Evolutionary conservation across 2,888 invertebrate species (phyloP), one percentile per base, ranked within the genome.

Genomic region (Eupithecia subumbrata): DNA sequence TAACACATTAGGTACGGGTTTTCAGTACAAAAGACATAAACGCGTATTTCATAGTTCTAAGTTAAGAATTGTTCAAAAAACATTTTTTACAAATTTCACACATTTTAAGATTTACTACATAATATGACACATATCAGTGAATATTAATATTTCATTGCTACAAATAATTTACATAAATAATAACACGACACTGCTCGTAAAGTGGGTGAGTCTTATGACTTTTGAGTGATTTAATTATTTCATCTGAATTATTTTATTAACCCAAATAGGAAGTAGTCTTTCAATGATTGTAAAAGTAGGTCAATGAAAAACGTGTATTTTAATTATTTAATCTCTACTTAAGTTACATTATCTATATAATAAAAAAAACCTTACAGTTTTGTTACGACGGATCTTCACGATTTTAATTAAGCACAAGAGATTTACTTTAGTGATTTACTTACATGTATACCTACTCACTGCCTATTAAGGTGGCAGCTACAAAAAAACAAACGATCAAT

Each of bases 241-340:
- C 22, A 56, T 56, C 22, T 56, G 12, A 56, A 12, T 22, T 12
- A 22, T 56, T 56, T 22, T 56, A 56, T 22, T 43, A 68, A 25
- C 22, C 81, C 71, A 81, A 82, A 78, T 83, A 87, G 87, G 88
- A 88, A 88, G 85, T 86, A 76, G 80, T 81, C 79, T 81, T 82
- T 79, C 84, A 77, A 72, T 81, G 82, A 83, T 84, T 83, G 82
- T 81, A 75, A 80, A 85, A 80, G 84, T 84, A 81, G 88, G 88
- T 88, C 88, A 88, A 84, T 87, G 88, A 86, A 84, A 87, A 85
- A 75, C 74, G 22, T 70, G 75, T 64, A 74, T 69, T 75, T 75
- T 77, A 64, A 72, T 76, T 72, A 76, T 63, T 73, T 40, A 71
- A 72, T 74, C 43, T 56, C 22, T 11, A 56, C 16, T 9, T 4